Percentiles rank a stretch among this genome's conserved stretches.
Conservation (phyloP, 2,113 vertebrate species). For the Jacana jacana region DNA sequence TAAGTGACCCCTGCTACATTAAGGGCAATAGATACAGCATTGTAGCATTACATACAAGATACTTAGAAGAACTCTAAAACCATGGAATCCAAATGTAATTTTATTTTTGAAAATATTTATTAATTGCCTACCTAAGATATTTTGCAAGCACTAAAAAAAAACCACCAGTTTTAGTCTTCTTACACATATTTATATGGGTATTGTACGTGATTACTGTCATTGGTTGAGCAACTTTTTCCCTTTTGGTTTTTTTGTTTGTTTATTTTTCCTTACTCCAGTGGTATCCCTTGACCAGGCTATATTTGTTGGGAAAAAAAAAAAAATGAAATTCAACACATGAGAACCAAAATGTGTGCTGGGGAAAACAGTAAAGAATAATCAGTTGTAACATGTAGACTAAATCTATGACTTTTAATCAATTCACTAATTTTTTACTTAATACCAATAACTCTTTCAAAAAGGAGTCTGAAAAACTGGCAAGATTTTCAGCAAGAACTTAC, state of each 20-base stretch:
- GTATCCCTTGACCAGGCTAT: background rate
- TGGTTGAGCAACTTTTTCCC: background rate
- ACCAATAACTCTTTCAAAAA: background rate
- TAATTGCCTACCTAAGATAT: background rate
- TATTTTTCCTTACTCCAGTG: background rate
- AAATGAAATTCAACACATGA: background rate
- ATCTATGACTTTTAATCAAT: background rate
- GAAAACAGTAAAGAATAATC: background rate
- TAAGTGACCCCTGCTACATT: conserved; percentile 25
- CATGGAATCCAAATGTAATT: conserved; percentile 20
- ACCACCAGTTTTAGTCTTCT: background rate
- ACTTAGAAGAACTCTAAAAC: conserved; percentile 7
- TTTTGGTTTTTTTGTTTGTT: background rate
- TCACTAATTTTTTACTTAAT: background rate
- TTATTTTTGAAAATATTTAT: conserved; percentile 40
- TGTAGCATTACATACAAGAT: conserved; percentile 23
- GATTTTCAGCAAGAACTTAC: background rate
- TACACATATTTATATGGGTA: background rate
- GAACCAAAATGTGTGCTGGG: background rate
- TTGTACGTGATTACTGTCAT: background rate
- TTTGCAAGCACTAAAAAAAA: conserved; percentile 23
- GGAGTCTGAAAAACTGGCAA: background rate
- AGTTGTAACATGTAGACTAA: background rate
- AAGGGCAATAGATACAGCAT: conserved; percentile 39
- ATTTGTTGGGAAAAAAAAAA: background rate